These are phyloP conservation scores for Ochlodes sylvanus DNA, from an alignment of 2,888 invertebrate species.

Conservation along the genomic window DNA sequence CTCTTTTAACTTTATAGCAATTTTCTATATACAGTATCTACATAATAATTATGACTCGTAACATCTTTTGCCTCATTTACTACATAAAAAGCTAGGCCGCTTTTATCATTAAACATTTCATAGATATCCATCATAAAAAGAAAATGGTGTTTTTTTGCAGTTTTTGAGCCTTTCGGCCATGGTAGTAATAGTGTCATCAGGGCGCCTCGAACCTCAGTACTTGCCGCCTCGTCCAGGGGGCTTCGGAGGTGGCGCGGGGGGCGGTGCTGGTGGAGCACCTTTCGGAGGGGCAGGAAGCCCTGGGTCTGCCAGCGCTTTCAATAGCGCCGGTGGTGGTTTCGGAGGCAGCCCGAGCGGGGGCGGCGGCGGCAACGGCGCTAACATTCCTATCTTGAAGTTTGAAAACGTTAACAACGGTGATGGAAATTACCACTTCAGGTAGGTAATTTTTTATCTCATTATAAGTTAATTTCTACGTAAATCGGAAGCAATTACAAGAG, in stretches of 20 bases:
- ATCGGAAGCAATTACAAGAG: too few species aligned
- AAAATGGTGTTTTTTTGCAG: slow-evolving; percentile 15
- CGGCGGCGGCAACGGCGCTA: slow-evolving; percentile 55
- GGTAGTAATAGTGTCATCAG: slow-evolving; percentile 66
- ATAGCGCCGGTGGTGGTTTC: slow-evolving; percentile 40
- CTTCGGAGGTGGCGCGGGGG: slow-evolving; percentile 49
- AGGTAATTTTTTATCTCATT: slow-evolving; percentile 37
- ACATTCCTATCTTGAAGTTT: slow-evolving; percentile 85
- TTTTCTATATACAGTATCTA: too few species aligned
- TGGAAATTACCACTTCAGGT: slow-evolving; percentile 88
- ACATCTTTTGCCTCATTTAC: not conserved
- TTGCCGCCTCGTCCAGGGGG: slow-evolving; percentile 59
- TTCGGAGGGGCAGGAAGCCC: slow-evolving; percentile 44
- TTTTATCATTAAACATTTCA: slow-evolving; percentile 4
- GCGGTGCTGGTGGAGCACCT: slow-evolving; percentile 47
- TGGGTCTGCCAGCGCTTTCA: slow-evolving; percentile 45
- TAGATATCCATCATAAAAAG: not conserved
- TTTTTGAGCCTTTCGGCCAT: slow-evolving; percentile 54
- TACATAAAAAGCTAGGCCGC: slow-evolving; percentile 16
- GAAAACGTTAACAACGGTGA: slow-evolving; percentile 88
- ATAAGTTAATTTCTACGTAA: too few species aligned
- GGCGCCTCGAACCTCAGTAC: slow-evolving; percentile 65
- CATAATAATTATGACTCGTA: too few species aligned
- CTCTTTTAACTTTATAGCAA: too few species aligned
- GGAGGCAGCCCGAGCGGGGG: slow-evolving; percentile 50